These are phyloP conservation scores for Dryobotodes eremita DNA, from an alignment of 2,888 invertebrate genomes.

Conservation along the genomic window DNA sequence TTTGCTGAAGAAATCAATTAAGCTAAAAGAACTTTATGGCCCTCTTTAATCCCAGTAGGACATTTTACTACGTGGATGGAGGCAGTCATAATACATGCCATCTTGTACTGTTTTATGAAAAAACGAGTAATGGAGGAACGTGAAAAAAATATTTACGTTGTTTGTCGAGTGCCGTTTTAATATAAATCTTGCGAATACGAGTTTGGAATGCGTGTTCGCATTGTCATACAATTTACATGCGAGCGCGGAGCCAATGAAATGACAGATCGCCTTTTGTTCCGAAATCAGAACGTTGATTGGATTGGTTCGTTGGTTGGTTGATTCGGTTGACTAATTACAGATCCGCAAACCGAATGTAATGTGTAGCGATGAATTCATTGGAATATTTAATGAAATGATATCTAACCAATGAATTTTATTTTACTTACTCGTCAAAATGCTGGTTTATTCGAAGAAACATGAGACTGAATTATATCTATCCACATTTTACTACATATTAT, in stretches of 20 bases:
- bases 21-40: conserved; percentile 14
- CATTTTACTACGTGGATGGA: conserved; percentile 30
- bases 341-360: conserved; percentile 7
- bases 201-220: conserved; percentile 20
- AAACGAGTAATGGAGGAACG: conserved; percentile 27
- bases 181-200: conserved; percentile 43
- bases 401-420: not conserved
- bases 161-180: conserved; percentile 46
- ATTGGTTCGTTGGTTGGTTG: conserved; percentile 1
- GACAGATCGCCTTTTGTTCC: conserved; percentile 23
- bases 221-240: conserved; percentile 39
- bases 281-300: conserved; percentile 30
- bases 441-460: not conserved
- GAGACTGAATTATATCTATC: not conserved
- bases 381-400: not conserved
- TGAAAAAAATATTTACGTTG: conserved; percentile 54
- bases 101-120: conserved; percentile 12
- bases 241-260: conserved; percentile 12
- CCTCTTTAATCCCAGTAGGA: conserved; percentile 21
- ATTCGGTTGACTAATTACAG: conserved; percentile 12
- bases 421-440: not conserved
- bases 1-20: conserved; percentile 4
- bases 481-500: not conserved
- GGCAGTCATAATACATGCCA: conserved; percentile 34
- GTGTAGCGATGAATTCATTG: not conserved